Conservation (phyloP, 1,140 invertebrate species). For the Cepaea nemoralis region DNA sequence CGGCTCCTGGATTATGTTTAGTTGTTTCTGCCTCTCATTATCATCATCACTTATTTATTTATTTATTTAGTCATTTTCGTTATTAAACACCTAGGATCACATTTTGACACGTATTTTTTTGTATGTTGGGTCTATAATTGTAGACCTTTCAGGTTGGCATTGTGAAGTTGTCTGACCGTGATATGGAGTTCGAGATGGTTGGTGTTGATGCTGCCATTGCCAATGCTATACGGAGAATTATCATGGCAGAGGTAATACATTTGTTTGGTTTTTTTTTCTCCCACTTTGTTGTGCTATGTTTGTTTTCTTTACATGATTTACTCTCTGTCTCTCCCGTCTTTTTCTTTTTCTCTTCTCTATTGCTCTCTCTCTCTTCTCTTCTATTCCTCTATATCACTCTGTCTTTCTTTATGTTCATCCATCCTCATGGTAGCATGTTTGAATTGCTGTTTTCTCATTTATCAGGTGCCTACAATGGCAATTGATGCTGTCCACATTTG, state of each 20-base stretch:
- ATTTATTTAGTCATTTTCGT: no score
- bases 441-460: neutral
- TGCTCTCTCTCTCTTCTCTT: neutral
- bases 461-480: slow-evolving; percentile 93
- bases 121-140: no score
- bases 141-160: slow-evolving; percentile 71
- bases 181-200: slow-evolving; percentile 95
- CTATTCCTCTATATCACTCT: no score
- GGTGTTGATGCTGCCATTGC: slow-evolving; percentile 90
- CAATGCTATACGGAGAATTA: slow-evolving; percentile 91
- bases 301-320: neutral
- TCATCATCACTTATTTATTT: no score
- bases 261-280: slow-evolving; percentile 38
- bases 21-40: no score
- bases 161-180: slow-evolving; percentile 73
- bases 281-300: slow-evolving; percentile 1
- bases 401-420: neutral
- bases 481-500: slow-evolving; percentile 95
- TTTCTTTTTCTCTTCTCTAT: neutral
- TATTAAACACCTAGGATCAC: no score
- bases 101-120: no score
- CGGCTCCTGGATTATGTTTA: no score
- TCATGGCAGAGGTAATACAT: slow-evolving; percentile 87
- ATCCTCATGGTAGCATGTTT: neutral
- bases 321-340: no score